Conservation (phyloP, 2,113 vertebrate species). For the Triplophysa tibetana region DNA sequence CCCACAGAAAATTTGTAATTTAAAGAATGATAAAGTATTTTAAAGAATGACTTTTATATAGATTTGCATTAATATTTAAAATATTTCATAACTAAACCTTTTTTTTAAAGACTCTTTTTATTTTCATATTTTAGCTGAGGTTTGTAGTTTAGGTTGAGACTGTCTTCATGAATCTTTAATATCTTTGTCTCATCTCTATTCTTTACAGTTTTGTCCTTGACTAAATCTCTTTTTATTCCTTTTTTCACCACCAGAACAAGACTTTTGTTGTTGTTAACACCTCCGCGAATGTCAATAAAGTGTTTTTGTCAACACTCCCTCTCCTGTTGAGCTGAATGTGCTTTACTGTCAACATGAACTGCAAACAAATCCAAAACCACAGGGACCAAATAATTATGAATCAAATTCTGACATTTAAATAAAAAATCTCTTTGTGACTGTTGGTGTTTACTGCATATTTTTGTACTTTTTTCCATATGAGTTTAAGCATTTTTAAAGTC, state of each 20-base stretch:
- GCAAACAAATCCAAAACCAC: constrained; percentile 28
- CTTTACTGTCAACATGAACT: not conserved
- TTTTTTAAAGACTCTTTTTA: not conserved
- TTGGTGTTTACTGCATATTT: too few relatives aligned
- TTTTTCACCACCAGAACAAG: not conserved
- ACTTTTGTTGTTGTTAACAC: constrained; percentile 8
- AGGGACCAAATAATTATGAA: not conserved
- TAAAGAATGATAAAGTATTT: too few relatives aligned
- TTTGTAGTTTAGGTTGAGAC: not conserved
- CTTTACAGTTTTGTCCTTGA: not conserved
- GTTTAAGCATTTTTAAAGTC: too few relatives aligned
- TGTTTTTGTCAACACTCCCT: constrained; percentile 12
- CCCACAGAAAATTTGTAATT: too few relatives aligned
- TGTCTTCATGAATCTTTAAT: not conserved
- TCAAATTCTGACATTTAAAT: not conserved
- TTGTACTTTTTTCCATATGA: too few relatives aligned
- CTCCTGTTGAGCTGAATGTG: not conserved
- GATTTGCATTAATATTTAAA: too few relatives aligned
- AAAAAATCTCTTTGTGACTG: too few relatives aligned
- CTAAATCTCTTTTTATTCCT: constrained; percentile 5
- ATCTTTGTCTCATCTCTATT: not conserved
- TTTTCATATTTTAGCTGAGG: not conserved
- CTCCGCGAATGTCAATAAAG: not conserved
- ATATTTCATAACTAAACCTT: too few relatives aligned
- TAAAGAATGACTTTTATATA: too few relatives aligned